phyloP scores from a whole-genome alignment of 2,888 invertebrate species.

The Phania funesta region DNA sequence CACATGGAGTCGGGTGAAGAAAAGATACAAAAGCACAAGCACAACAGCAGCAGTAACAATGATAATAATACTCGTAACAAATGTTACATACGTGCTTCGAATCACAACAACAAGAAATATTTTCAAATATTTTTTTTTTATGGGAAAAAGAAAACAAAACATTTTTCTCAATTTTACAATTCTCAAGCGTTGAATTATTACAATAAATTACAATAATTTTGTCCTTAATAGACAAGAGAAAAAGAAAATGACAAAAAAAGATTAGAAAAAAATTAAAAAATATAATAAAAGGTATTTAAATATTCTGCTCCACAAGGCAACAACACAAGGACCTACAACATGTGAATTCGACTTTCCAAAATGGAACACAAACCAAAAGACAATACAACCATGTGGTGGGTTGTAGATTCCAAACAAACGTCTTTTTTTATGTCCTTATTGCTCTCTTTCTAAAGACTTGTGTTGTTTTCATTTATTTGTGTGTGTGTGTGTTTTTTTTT shows the following conservation, averaged over 20 bases:
- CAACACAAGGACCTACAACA: constrained; percentile 29
- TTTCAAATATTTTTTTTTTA: not conserved
- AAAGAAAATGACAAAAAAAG: constrained; percentile 6
- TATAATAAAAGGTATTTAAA: not conserved
- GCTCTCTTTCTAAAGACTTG: not conserved
- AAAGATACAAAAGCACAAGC: not conserved
- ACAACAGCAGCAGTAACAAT: constrained; percentile 24
- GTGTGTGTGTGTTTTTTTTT: constrained; percentile 1
- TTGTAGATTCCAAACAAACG: constrained; percentile 21
- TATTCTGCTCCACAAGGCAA: constrained; percentile 16
- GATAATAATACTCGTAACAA: constrained; percentile 65
- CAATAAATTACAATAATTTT: constrained; percentile 66
- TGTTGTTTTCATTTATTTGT: not conserved
- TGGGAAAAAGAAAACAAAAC: constrained; percentile 1
- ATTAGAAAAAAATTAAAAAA: not conserved
- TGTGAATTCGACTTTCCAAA: constrained; percentile 19
- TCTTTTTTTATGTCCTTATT: constrained; percentile 56
- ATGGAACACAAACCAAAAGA: constrained; percentile 4
- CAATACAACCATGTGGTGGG: not conserved
- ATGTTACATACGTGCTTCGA: constrained; percentile 63
- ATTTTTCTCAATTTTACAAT: not conserved
- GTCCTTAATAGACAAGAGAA: constrained; percentile 43
- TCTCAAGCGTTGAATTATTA: constrained; percentile 57
- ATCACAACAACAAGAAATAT: constrained; percentile 28
- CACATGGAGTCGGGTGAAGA: constrained; percentile 19